Conservation (phyloP, 2,888 invertebrate genomes). For the Lochmaea crataegi region DNA sequence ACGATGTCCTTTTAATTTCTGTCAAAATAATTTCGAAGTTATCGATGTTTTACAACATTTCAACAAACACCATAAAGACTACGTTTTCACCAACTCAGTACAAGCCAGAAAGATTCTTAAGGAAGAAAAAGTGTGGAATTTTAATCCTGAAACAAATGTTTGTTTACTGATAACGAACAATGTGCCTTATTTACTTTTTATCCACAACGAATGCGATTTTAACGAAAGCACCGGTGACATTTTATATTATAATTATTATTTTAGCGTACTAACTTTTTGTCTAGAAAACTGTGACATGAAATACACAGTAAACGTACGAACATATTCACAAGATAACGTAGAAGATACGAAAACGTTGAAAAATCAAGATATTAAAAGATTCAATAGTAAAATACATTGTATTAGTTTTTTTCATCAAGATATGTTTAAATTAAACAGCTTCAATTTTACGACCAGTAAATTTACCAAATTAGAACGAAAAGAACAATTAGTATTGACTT, state of each 20-base stretch:
- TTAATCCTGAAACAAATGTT: conserved; percentile 39
- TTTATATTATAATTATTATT: conserved; percentile 39
- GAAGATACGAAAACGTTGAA: conserved; percentile 31
- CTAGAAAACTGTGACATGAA: conserved; percentile 28
- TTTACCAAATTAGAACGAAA: conserved; percentile 30
- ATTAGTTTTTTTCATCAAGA: conserved; percentile 30
- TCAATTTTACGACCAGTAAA: conserved; percentile 42
- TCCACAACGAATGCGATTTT: conserved; percentile 40
- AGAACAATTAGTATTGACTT: conserved; percentile 34
- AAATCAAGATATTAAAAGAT: conserved; percentile 39
- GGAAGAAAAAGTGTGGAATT: conserved; percentile 45
- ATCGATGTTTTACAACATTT: conserved; percentile 33
- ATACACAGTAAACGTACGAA: conserved; percentile 34
- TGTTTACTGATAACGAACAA: conserved; percentile 37
- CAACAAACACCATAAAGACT: conserved; percentile 40
- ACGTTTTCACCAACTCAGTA: conserved; percentile 37
- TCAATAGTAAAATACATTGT: conserved; percentile 39
- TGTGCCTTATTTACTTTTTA: conserved; percentile 39
- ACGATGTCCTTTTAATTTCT: conserved; percentile 42
- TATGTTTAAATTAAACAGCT: conserved; percentile 34
- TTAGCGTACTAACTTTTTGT: conserved; percentile 42
- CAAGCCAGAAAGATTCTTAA: conserved; percentile 41
- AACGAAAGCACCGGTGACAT: conserved; percentile 40
- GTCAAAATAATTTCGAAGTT: conserved; percentile 32
- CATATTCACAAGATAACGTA: conserved; percentile 25